Base-by-base conservation (phyloP, 2,797 vertebrate species). In the Anas acuta region DNA sequence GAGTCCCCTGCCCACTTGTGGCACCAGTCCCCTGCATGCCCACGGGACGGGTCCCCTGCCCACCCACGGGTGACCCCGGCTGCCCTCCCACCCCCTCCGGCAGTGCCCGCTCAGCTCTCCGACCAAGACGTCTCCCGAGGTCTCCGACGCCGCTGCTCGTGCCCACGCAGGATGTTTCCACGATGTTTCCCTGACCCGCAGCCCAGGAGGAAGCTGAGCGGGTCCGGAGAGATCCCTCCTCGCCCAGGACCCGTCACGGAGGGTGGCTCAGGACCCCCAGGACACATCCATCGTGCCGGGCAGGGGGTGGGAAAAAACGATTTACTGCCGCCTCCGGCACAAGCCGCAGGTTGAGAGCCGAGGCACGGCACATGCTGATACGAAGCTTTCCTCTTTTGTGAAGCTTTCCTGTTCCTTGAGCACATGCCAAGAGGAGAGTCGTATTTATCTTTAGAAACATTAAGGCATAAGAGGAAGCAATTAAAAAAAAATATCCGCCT, bases 381-480 rank as follows among this genome's bases (percentile, higher is more conserved):
- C 0, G 21, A 41, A 66, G 72, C 28, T 7, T 26, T 8, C 8
- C 18, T 37, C 19, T 25, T 11, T 4, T 6, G 11, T 37, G 19
- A 51, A 54, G 71, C 57, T 45, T 18, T 39, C 20, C 71, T 54
- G 76, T 66, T 76, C 69, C 84, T 23, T 64, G 90, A 66, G 78
- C 73, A 4, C 73, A 35, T 5, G 84, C 90, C 84, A 83, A 49
- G 78, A 26, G 73, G 26, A 62, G 61, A 72, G 60, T 26, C 22
- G 41, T 37, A 30, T 84, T 78, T 88, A 73, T 92, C 85, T 92
- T 74, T 74, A 64, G 85, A 51, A 88, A 79, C 67, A 67, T 43
- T 51, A n/a, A 74, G 32, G 79, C 73, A 17, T 25, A 53, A 84
- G 67, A 92, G 90, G 90, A 92, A 92, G 85, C 23, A 43, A 88